These are phyloP conservation scores for Scytalopus superciliaris DNA, from an alignment of 2,113 vertebrate species.

Conservation along the genomic window DNA sequence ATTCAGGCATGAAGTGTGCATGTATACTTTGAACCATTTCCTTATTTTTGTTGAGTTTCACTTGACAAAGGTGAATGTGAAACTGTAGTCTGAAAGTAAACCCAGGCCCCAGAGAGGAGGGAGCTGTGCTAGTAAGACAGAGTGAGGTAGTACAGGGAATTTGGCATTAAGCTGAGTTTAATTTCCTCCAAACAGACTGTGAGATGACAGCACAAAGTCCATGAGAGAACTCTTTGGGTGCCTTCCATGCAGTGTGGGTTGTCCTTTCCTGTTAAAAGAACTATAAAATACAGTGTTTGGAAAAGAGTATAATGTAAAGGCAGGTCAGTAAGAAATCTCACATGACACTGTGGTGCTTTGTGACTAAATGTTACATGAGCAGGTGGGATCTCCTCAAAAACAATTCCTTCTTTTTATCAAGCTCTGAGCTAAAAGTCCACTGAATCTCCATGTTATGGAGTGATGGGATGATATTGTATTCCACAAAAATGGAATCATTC, in stretches of 20 bases:
- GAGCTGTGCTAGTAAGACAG: background rate
- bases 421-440: background rate
- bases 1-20: background rate
- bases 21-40: background rate
- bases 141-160: background rate
- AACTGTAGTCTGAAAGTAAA: background rate
- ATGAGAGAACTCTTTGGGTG: background rate
- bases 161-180: background rate
- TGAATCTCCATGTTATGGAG: background rate
- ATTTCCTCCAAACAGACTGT: background rate
- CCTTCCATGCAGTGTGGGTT: background rate
- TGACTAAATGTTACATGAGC: background rate
- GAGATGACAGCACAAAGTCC: background rate
- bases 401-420: background rate
- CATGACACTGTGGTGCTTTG: background rate
- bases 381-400: background rate
- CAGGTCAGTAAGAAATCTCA: background rate
- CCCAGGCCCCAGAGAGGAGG: background rate
- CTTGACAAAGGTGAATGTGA: background rate
- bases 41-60: background rate
- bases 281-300: background rate
- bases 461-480: background rate
- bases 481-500: background rate
- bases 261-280: background rate
- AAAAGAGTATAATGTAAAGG: background rate